Evolutionary conservation across 2,888 invertebrate genomes (phyloP).

Genomic region (Adelphocoris suturalis): DNA sequence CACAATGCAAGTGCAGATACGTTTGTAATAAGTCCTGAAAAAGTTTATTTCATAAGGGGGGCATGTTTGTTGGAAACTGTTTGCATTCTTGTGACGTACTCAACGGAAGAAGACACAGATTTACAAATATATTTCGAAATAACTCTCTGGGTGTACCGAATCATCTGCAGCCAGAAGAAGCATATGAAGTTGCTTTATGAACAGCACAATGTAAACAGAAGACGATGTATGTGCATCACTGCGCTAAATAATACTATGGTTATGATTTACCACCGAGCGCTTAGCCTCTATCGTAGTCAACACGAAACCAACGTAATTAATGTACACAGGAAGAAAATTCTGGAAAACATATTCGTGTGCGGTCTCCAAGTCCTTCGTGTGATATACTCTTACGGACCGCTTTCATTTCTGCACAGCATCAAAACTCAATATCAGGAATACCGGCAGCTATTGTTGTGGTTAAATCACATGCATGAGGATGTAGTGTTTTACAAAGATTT

Average conservation of each 20-base stretch:
- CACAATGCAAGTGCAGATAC: constrained; percentile 65
- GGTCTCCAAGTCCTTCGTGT: constrained; percentile 47
- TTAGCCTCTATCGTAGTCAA: constrained; percentile 33
- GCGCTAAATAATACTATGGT: constrained; percentile 64
- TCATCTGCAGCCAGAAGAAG: constrained; percentile 43
- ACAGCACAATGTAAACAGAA: constrained; percentile 14
- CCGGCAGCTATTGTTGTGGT: constrained; percentile 33
- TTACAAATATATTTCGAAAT: constrained; percentile 47
- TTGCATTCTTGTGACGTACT: constrained; percentile 61
- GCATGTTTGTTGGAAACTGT: constrained; percentile 63
- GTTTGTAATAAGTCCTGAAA: constrained; percentile 28
- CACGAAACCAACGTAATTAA: not conserved
- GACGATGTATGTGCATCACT: constrained; percentile 62
- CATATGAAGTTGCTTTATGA: constrained; percentile 53
- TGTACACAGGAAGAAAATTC: not conserved
- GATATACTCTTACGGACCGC: constrained; percentile 33
- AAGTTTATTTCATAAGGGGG: constrained; percentile 58
- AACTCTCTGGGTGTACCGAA: constrained; percentile 50
- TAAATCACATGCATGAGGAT: constrained; percentile 40
- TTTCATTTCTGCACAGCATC: constrained; percentile 51
- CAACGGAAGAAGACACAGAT: constrained; percentile 48
- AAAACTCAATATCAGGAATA: constrained; percentile 42
- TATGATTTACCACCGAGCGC: constrained; percentile 55
- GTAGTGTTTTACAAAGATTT: not conserved
- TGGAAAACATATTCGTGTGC: constrained; percentile 24